Evolutionary conservation across 2,113 vertebrate genomes (phyloP), one percentile per base, ranked within the genome.

Genomic region (Atrichornis clamosus): DNA sequence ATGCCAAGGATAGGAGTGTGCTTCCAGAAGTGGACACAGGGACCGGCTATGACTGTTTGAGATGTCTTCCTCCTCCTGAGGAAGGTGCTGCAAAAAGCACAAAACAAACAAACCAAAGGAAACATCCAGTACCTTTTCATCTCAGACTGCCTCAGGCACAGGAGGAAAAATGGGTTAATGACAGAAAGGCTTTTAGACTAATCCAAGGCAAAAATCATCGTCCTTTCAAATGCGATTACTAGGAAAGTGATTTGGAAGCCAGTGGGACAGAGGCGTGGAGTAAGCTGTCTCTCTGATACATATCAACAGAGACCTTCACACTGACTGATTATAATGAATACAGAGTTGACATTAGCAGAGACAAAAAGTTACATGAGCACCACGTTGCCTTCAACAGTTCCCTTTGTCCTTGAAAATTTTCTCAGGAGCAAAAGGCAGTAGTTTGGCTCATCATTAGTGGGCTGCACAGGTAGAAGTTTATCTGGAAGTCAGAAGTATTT

Each of bases 321-420:
- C 74, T 96, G 91, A 60, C 89, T 94, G 95, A 87, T 94, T 88
- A 95, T 46, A 91, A 62, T 91, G 95, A 97, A 96, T 95, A 94
- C 87, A 92, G 50, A 96, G 93, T 92, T 95, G 96, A 94, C 95
- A 89, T 86, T 93, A 95, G 72, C 87, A 84, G 85, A 94, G 80
- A 93, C 81, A 90, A 87, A 96, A 96, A 92, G 75, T 93, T 87
- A 93, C 80, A 91, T 23, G 46, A 93, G 28, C 73, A 56, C 55
- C 69, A 33, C 17, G 1, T 39, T 58, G 75, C 37, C 67, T 87
- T 93, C 88, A 79, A 93, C 60, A 62, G 33, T 53, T 81, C 47
- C 22, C 62, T 63, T 88, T 14, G 3, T 56, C 68, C 93, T 92
- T 94, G 74, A 91, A 91, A 77, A 64, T 59, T 83, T 95, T 94